phyloP scores from a whole-genome alignment of 2,888 invertebrate species.

The Hirtodrosophila histrioides region DNA sequence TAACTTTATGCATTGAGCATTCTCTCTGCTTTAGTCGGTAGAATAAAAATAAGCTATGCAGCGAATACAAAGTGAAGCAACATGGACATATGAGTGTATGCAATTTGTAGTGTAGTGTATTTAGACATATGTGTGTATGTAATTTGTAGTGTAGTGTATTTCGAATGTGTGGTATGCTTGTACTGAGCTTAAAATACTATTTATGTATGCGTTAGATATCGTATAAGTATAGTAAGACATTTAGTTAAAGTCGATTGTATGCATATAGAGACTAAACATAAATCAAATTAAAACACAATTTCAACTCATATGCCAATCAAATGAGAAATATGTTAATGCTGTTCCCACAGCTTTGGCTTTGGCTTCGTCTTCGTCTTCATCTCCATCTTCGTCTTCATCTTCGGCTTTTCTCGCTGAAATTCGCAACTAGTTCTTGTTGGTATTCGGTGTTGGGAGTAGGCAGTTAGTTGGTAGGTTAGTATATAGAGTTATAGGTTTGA shows the following conservation, averaged over 20 bases:
- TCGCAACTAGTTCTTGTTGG: constrained; percentile 30
- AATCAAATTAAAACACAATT: constrained; percentile 37
- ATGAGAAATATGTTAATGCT: constrained; percentile 23
- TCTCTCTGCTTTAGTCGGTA: constrained; percentile 15
- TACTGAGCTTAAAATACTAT: constrained; percentile 58
- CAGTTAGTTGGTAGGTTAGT: constrained; percentile 17
- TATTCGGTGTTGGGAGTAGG: constrained; percentile 11
- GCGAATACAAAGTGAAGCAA: constrained; percentile 55
- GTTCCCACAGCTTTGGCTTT: constrained; percentile 59
- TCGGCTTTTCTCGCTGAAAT: constrained; percentile 37
- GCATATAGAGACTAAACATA: constrained; percentile 29
- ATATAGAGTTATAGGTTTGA: constrained; percentile 7
- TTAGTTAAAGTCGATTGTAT: constrained; percentile 38
- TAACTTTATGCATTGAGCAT: no score
- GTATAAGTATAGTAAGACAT: constrained; percentile 55
- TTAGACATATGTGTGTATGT: constrained; percentile 17
- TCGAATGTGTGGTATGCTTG: constrained; percentile 11
- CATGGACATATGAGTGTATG: constrained; percentile 39
- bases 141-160: constrained; percentile 11
- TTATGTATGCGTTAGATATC: constrained; percentile 50
- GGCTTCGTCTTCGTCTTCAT: constrained; percentile 51
- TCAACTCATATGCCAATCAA: constrained; percentile 51
- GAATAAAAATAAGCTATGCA: constrained; percentile 40
- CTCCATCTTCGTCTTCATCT: constrained; percentile 49
- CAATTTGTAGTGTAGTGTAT: constrained; percentile 14